Conservation (phyloP, 2,113 vertebrate genomes). For the Colistium nudipinnis region DNA sequence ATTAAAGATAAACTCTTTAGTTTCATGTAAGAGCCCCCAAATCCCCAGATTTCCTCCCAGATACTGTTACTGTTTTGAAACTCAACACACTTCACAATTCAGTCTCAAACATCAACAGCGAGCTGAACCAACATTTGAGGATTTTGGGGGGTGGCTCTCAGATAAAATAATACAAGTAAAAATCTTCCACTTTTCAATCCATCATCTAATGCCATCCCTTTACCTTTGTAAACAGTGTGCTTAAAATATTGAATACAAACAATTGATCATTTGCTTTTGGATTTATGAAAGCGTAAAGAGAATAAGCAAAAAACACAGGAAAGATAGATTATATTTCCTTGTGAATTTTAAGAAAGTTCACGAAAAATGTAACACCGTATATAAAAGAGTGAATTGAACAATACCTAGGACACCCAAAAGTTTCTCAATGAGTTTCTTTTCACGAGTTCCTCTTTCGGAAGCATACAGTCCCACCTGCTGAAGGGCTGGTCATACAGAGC, state of each 20-base stretch:
- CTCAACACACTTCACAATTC: conserved; percentile 1
- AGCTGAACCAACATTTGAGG: neutral
- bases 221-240: no score
- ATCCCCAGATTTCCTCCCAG: conserved; percentile 21
- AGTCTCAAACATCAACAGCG: neutral
- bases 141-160: neutral
- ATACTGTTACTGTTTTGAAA: conserved; percentile 30
- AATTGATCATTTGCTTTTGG: no score
- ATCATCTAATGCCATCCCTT: no score
- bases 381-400: no score
- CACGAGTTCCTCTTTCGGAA: conserved; percentile 37
- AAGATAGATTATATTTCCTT: no score
- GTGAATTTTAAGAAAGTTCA: no score
- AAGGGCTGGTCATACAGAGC: conserved; percentile 1
- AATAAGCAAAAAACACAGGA: no score
- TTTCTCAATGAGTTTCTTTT: conserved; percentile 2
- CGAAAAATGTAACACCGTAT: no score
- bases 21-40: neutral
- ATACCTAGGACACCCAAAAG: no score
- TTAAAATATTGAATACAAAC: no score
- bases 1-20: neutral
- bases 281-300: no score
- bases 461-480: conserved; percentile 7
- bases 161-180: neutral
- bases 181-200: neutral